A percentile compares a stretch with the other conserved stretches of the same genome.
Conservation (phyloP, 1,140 invertebrate genomes). For the Triops longicaudatus region DNA sequence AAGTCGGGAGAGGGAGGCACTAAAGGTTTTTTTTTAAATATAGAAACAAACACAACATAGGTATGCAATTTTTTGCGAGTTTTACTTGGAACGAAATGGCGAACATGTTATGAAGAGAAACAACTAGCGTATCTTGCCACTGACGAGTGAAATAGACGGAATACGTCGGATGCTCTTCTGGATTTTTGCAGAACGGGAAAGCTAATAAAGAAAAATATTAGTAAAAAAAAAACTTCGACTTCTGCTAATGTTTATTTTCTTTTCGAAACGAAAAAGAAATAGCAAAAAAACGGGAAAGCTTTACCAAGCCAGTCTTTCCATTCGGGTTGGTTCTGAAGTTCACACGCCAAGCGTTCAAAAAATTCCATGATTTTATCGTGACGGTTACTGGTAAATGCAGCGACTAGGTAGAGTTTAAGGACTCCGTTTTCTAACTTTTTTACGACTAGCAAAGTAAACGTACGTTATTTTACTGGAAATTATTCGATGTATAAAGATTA, state of each 20-base stretch:
- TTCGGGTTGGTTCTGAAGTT: constrained; percentile 77
- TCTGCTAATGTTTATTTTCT: constrained; percentile 12
- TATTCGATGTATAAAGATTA: not conserved
- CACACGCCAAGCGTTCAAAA: constrained; percentile 74
- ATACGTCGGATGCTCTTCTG: constrained; percentile 81
- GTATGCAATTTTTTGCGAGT: not conserved
- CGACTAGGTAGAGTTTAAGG: constrained; percentile 81
- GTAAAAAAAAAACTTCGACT: constrained; percentile 16
- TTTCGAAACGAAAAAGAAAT: too few relatives aligned
- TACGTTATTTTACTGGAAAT: not conserved
- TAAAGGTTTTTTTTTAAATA: constrained; percentile 37
- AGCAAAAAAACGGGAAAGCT: constrained; percentile 33
- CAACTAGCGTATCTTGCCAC: constrained; percentile 88
- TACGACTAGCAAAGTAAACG: constrained; percentile 49
- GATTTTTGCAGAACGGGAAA: constrained; percentile 82
- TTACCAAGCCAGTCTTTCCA: constrained; percentile 98
- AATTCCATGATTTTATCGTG: constrained; percentile 82
- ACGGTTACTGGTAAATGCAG: constrained; percentile 68
- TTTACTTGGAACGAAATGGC: constrained; percentile 73
- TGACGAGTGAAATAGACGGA: constrained; percentile 80
- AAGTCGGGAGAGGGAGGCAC: constrained; percentile 71
- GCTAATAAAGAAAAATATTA: constrained; percentile 21
- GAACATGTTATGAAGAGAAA: constrained; percentile 91
- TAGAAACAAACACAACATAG: too few relatives aligned
- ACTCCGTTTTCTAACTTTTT: constrained; percentile 81